Conservation (phyloP, 2,888 invertebrate species). For the Meteorus colon region DNA sequence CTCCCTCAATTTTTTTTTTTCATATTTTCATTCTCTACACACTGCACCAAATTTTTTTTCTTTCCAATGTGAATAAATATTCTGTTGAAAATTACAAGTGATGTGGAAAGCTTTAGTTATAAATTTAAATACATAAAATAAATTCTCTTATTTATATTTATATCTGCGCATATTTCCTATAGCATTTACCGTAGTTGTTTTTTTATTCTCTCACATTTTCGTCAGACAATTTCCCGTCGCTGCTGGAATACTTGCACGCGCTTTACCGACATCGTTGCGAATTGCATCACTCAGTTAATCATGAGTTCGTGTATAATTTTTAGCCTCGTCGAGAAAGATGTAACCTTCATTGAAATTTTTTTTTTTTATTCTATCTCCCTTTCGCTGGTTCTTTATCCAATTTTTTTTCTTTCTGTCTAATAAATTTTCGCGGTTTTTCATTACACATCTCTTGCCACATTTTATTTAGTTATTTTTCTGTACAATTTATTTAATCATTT, state of each 20-base stretch:
- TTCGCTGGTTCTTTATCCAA: background rate
- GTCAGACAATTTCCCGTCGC: background rate
- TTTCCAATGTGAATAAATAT: too few relatives aligned
- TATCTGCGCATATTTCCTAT: background rate
- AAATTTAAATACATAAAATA: too few relatives aligned
- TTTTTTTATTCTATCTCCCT: background rate
- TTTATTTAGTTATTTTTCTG: too few relatives aligned
- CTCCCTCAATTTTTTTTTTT: too few relatives aligned
- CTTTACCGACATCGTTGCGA: background rate
- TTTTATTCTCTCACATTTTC: background rate
- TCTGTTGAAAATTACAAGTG: too few relatives aligned
- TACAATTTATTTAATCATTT: too few relatives aligned
- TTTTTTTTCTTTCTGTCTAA: background rate
- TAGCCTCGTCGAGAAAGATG: background rate
- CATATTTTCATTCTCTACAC: too few relatives aligned
- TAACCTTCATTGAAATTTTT: background rate
- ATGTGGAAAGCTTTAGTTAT: too few relatives aligned
- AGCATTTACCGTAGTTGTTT: background rate
- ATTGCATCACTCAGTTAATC: slow-evolving; percentile 4
- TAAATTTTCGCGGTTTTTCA: background rate
- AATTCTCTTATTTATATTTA: background rate
- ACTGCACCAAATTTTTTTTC: too few relatives aligned
- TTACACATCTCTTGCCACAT: too few relatives aligned
- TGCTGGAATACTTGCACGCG: background rate
- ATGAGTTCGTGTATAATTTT: slow-evolving; percentile 3